Evolutionary conservation across 2,113 vertebrate genomes (phyloP).

Genomic region (Nanorana parkeri): DNA sequence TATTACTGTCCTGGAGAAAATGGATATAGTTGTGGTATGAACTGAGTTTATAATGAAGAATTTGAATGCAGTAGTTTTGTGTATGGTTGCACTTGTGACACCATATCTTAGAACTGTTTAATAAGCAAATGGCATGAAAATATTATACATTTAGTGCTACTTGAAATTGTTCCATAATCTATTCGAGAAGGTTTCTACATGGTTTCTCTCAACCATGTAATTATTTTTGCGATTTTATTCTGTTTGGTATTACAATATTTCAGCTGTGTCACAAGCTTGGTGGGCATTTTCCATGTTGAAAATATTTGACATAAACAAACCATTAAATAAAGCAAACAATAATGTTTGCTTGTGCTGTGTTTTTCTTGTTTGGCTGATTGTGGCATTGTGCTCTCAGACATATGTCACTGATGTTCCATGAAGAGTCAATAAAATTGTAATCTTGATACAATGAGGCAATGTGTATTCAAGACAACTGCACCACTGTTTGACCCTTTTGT

Average conservation of each 20-base stretch:
- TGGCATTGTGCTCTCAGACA: conserved; percentile 30
- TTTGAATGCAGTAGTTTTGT: no score
- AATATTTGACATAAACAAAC: conserved; percentile 33
- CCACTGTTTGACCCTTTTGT: conserved; percentile 44
- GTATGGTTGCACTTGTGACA: not conserved
- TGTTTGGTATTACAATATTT: conserved; percentile 14
- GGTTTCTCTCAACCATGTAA: not conserved
- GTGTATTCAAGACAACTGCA: conserved; percentile 25
- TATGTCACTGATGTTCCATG: conserved; percentile 40
- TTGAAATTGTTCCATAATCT: not conserved
- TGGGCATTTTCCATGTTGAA: not conserved
- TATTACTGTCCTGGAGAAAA: no score
- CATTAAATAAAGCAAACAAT: conserved; percentile 34
- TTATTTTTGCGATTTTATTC: conserved; percentile 24
- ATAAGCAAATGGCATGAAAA: not conserved
- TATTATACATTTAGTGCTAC: not conserved
- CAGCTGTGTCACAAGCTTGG: not conserved
- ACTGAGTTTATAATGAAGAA: no score
- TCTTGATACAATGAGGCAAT: conserved; percentile 44
- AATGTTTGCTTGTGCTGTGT: conserved; percentile 3
- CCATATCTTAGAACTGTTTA: not conserved
- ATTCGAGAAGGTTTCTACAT: not conserved
- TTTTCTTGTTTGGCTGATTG: conserved; percentile 22
- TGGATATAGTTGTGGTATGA: no score
- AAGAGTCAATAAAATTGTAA: conserved; percentile 49